These are phyloP conservation scores for Meles meles DNA, from an alignment of 2,113 vertebrate species.

Conservation along the genomic window DNA sequence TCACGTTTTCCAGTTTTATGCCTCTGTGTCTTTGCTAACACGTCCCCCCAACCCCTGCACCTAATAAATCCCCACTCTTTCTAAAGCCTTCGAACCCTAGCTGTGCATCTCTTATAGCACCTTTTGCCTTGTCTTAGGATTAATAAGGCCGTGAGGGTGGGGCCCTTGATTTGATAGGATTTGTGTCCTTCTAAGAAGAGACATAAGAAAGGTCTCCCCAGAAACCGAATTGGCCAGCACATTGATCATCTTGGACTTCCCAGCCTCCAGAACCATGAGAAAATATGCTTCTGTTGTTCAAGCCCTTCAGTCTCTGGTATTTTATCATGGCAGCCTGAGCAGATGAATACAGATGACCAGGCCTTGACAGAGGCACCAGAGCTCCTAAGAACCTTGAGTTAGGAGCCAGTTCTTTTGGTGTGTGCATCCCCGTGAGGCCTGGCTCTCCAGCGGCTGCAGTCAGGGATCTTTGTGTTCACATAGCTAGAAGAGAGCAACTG, in stretches of 20 bases:
- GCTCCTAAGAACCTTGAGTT: neutral
- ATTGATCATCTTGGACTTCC: neutral
- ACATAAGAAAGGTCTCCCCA: neutral
- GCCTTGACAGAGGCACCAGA: neutral
- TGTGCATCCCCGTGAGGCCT: neutral
- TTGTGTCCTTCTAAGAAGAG: neutral
- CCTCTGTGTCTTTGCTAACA: neutral
- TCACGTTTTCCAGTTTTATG: neutral
- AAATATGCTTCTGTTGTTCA: neutral
- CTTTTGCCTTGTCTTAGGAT: neutral
- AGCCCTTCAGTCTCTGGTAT: neutral
- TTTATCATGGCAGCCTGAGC: neutral
- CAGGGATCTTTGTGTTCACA: neutral
- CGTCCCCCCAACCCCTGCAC: neutral
- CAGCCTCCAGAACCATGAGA: neutral
- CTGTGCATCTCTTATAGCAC: neutral
- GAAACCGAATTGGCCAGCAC: neutral
- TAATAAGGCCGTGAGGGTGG: neutral
- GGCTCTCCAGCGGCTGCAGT: neutral
- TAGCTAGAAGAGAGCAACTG: slow-evolving; percentile 34
- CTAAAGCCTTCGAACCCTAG: neutral
- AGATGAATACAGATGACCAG: neutral
- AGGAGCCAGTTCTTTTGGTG: neutral
- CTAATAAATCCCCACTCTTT: neutral
- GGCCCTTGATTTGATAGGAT: neutral